A percentile compares a stretch with the other conserved stretches of the same genome.
These are phyloP conservation scores for Malurus alboscapulatus DNA, from an alignment of 2,113 vertebrate genomes.

Conservation along the genomic window DNA sequence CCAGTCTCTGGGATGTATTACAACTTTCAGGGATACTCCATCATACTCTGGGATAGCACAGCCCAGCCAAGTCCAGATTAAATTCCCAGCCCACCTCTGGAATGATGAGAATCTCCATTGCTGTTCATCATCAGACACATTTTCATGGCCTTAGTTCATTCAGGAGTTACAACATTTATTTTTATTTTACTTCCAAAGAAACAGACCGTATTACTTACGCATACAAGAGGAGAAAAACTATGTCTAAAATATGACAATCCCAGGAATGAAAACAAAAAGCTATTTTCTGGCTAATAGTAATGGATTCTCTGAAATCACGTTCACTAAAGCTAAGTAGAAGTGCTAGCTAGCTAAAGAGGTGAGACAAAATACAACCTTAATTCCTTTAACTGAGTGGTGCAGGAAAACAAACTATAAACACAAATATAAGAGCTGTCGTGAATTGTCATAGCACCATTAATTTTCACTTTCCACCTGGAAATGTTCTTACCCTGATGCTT, in stretches of 20 bases:
- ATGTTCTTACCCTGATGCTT: neutral
- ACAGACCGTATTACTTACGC: neutral
- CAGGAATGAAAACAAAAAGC: neutral
- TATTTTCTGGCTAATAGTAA: neutral
- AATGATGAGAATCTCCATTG: neutral
- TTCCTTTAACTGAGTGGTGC: neutral
- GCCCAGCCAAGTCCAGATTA: neutral
- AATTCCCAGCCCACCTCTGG: neutral
- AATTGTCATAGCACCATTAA: slow-evolving; percentile 34
- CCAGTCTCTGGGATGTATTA: neutral
- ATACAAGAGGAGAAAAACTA: neutral
- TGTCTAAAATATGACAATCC: neutral
- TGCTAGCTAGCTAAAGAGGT: neutral
- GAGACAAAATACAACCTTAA: slow-evolving; percentile 3
- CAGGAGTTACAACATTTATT: neutral
- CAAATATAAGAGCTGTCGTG: neutral
- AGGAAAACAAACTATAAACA: slow-evolving; percentile 30
- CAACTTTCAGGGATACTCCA: neutral
- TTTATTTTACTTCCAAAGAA: neutral
- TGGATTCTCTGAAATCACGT: neutral
- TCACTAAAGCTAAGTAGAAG: neutral
- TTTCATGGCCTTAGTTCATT: neutral
- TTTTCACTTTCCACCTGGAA: slow-evolving; percentile 18
- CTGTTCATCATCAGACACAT: neutral
- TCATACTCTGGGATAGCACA: neutral